Evolutionary conservation across 2,797 vertebrate genomes (phyloP), one percentile per base, ranked within the genome.

Genomic region (Parambassis ranga): DNA sequence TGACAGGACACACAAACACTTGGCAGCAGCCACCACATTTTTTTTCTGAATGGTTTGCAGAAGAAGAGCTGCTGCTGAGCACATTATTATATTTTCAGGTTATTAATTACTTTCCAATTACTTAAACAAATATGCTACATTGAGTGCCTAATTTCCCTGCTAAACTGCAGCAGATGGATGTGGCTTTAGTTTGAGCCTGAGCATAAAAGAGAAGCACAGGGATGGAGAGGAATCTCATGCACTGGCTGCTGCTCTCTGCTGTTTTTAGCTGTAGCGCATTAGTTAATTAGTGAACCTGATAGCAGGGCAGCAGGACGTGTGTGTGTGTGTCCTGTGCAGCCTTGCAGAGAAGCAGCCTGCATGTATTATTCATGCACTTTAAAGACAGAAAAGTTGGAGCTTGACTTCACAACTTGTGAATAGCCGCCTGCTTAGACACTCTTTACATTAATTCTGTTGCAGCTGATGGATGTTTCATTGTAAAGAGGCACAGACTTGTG

Each of bases 51-150:
- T 36, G 70, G 60, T 70, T 76, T 73, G 50, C 42, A 67, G 68
- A 79, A 62, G 70, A 79, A 55, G 61, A 67, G 74, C 63, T 44
- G 73, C 75, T 74, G 69, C 77, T 63, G 65, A 69, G 76, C 77
- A 57, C 68, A 64, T 84, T 82, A 86, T 84, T 83, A 84, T 79
- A 87, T 86, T 85, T 84, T 85, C 81, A 76, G 83, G 60, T 87
- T 91, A 92, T 92, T 92, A 92, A 92, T 93, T 92, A 91, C 87
- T 87, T 84, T 82, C 89, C 88, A 91, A 92, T 92, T 91, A 91
- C 88, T 89, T 89, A 83, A 89, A 90, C 88, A 91, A 91, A 91
- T 82, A 91, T 77, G 90, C 89, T 84, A 91, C 92, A 91, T 92
- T 91, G 89, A 91, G 89, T 56, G 68, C 79, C 89, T 93, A 93